These are phyloP conservation scores for Syrphus vitripennis DNA, from an alignment of 2,888 invertebrate species.

Conservation along the genomic window DNA sequence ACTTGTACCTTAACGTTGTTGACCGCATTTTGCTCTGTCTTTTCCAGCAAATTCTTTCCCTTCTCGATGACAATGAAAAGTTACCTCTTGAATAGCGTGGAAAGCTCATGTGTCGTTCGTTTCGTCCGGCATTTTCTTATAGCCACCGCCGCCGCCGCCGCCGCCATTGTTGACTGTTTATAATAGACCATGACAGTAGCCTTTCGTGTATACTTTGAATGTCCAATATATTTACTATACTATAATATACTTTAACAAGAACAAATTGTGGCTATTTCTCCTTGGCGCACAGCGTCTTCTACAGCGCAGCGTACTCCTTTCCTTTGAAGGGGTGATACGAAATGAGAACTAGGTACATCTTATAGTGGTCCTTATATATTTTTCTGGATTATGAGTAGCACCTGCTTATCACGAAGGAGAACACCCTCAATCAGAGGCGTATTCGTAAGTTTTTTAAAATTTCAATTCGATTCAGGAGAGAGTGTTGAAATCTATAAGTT, in stretches of 20 bases:
- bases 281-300: slow-evolving; percentile 48
- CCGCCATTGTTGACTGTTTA: slow-evolving; percentile 55
- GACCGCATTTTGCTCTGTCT: slow-evolving; percentile 31
- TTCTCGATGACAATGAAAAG: slow-evolving; percentile 66
- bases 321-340: slow-evolving; percentile 1
- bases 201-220: slow-evolving; percentile 41
- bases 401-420: neutral
- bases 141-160: no score
- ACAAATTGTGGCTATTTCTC: slow-evolving; percentile 64
- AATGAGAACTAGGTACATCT: slow-evolving; percentile 22
- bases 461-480: no score
- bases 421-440: neutral
- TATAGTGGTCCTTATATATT: neutral
- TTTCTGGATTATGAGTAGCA: neutral
- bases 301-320: slow-evolving; percentile 28
- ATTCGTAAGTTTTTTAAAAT: neutral
- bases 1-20: slow-evolving; percentile 31
- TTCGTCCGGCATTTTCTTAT: slow-evolving; percentile 1
- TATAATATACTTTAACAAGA: slow-evolving; percentile 57
- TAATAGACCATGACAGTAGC: slow-evolving; percentile 62
- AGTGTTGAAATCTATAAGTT: no score
- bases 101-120: slow-evolving; percentile 1
- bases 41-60: slow-evolving; percentile 30
- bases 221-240: slow-evolving; percentile 2
- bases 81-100: neutral